Evolutionary conservation across 2,797 vertebrate genomes (phyloP).

Genomic region (Borostomias antarcticus): DNA sequence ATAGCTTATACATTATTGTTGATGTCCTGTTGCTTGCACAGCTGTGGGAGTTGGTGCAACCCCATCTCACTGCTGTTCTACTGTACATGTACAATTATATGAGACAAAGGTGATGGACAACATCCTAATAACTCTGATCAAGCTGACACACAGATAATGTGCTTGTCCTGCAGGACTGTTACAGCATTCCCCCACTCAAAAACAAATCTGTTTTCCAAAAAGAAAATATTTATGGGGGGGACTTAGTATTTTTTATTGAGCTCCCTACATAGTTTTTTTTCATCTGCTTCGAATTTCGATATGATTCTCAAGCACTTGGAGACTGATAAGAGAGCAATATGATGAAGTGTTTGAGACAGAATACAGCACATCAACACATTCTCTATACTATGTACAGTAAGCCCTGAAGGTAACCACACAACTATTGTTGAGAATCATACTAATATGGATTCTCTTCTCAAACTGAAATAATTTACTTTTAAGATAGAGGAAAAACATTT

Average conservation of each 20-base stretch:
- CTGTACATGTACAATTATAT: too few relatives aligned
- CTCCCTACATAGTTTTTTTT: background rate
- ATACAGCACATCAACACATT: slow-evolving; percentile 7
- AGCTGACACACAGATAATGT: too few relatives aligned
- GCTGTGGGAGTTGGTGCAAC: too few relatives aligned
- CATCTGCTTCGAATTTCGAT: background rate
- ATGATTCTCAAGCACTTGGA: background rate
- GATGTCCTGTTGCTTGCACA: too few relatives aligned
- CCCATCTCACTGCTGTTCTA: too few relatives aligned
- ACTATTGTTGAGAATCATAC: background rate
- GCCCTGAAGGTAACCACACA: background rate
- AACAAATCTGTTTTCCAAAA: background rate
- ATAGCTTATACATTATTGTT: too few relatives aligned
- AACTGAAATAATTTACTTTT: background rate
- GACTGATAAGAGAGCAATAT: background rate
- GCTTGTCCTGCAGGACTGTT: background rate
- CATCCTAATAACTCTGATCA: too few relatives aligned
- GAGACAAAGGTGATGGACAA: too few relatives aligned
- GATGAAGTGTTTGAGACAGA: background rate
- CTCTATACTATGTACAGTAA: background rate
- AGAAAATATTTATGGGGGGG: background rate
- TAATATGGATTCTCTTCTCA: background rate
- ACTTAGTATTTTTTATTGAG: background rate
- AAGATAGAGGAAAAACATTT: too few relatives aligned
- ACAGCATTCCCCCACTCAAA: background rate